These are phyloP conservation scores for Falco berigora DNA, from an alignment of 2,797 vertebrate genomes.

Conservation along the genomic window DNA sequence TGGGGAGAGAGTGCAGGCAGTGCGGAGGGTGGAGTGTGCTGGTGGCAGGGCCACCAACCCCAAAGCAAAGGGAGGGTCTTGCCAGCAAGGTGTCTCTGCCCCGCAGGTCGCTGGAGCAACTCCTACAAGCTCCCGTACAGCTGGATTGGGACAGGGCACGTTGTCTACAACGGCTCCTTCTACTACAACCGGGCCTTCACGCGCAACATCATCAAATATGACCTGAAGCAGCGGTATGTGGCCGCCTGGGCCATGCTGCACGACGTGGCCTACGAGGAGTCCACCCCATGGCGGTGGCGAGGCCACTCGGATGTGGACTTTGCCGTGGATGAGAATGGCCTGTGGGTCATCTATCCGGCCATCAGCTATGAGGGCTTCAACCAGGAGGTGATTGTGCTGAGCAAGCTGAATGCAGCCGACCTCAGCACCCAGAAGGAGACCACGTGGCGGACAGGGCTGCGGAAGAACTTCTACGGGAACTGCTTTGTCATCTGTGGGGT, in stretches of 20 bases:
- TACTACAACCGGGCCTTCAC: conserved; percentile 98
- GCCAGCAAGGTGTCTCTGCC: not conserved
- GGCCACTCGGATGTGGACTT: conserved; percentile 91
- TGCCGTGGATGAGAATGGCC: conserved; percentile 90
- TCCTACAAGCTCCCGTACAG: conserved; percentile 97
- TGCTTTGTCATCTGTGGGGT: conserved; percentile 96
- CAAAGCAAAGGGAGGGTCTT: not conserved
- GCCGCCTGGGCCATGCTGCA: conserved; percentile 95
- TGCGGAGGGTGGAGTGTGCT: not conserved
- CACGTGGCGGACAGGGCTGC: conserved; percentile 92
- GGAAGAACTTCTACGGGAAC: conserved; percentile 88
- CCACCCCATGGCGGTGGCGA: conserved; percentile 86
- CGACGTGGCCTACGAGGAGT: conserved; percentile 82
- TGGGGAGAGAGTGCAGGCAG: not conserved
- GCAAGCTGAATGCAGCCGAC: conserved; percentile 86
- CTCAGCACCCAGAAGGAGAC: conserved; percentile 91
- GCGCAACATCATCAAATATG: conserved; percentile 94
- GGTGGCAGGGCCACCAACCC: no score
- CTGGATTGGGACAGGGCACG: conserved; percentile 96
- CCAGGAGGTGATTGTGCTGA: conserved; percentile 91
- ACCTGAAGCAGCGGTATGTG: conserved; percentile 85
- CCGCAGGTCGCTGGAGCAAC: conserved; percentile 89
- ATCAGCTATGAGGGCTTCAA: conserved; percentile 89
- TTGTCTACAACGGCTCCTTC: conserved; percentile 89
- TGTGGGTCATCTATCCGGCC: conserved; percentile 95